Conservation (phyloP, 1,140 invertebrate species). For the Diorhabda elongata region DNA sequence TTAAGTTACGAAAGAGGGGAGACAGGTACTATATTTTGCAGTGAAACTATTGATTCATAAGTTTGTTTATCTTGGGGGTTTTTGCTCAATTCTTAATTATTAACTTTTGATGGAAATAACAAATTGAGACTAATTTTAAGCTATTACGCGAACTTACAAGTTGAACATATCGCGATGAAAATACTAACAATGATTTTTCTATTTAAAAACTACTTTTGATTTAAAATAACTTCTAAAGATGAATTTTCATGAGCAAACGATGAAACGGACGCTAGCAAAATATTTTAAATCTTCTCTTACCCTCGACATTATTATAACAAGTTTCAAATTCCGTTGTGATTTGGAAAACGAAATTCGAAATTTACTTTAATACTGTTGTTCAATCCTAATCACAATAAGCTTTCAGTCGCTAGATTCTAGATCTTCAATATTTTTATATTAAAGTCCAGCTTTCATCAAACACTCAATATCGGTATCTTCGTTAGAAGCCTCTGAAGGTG, state of each 20-base stretch:
- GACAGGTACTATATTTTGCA: no score
- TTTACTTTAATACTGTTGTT: background rate
- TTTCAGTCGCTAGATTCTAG: background rate
- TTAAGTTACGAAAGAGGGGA: no score
- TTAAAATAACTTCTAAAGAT: background rate
- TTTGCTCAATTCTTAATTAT: no score
- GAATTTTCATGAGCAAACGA: background rate
- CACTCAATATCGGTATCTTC: constrained; percentile 41
- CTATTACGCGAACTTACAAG: no score
- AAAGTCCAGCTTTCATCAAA: constrained; percentile 44
- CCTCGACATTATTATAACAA: background rate
- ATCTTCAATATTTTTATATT: constrained; percentile 21
- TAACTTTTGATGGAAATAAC: no score
- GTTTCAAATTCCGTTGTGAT: background rate
- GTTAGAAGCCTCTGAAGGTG: constrained; percentile 30
- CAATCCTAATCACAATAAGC: background rate
- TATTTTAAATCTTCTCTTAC: background rate
- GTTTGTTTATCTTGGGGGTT: no score
- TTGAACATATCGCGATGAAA: no score
- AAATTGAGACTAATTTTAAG: no score
- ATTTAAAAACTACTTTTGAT: no score
- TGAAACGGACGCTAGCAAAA: background rate
- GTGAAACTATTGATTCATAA: no score
- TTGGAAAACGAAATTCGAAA: background rate
- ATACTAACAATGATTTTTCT: no score